Evolutionary conservation across 2,888 invertebrate genomes (phyloP), one percentile per base, ranked within the genome.

Genomic region (Meiosimyza platycephala): DNA sequence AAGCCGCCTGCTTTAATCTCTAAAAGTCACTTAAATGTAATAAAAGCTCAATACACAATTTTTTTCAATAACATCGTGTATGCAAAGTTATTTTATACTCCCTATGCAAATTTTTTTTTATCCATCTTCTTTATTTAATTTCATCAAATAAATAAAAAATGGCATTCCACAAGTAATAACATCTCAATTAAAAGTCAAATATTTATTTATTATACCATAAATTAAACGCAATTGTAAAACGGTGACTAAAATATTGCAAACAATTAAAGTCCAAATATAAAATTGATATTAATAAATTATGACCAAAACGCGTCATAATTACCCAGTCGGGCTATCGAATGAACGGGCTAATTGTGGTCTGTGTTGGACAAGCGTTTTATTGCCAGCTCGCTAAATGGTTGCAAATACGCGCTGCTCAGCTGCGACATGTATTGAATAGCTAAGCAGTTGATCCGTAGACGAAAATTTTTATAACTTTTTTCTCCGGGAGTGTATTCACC

Each of bases 321-420:
- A 40, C 40, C 7, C 40, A 40, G 9, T 40, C 7, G 40, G 9
- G 40, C 40, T 7, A 40, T 40, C 40, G 40, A 9, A 7, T 40
- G 9, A 40, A 40, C 40, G 6, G 40, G 40, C 40, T 40, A 40
- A 40, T 40, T 40, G 40, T 40, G 16, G 51, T 51, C 18, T 18
- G 68, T 59, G 28, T 59, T 51, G 64, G 28, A 22, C 16, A 64
- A 50, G 18, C 50, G 51, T 50, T 64, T 47, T 60, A 70, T 72
- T 51, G 71, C 55, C 33, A 72, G 70, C 57, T 67, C 51, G 51
- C 63, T 67, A 72, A 75, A 74, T 73, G 72, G 75, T 76, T 76
- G 75, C 75, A 67, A 76, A 78, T 73, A 76, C 75, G 75, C 67
- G 77, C 72, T n/a, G n/a, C n/a, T n/a, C n/a, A n/a, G n/a, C n/a